Evolutionary conservation across 2,888 invertebrate species (phyloP).

Genomic region (Hetaerina titia): DNA sequence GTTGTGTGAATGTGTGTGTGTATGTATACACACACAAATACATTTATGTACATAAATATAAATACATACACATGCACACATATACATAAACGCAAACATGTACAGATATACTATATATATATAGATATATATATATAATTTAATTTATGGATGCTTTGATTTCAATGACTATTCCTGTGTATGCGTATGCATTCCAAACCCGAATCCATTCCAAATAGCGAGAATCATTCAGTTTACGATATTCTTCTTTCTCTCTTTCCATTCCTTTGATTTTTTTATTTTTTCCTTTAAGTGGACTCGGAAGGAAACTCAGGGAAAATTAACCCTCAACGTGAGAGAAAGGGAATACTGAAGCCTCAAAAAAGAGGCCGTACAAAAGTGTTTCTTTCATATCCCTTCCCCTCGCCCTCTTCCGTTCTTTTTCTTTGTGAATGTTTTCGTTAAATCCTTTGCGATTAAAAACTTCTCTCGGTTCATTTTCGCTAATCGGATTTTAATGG

Average conservation of each 20-base stretch:
- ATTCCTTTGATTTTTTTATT: background rate
- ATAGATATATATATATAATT: no score
- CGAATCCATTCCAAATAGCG: no score
- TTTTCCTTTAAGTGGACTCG: background rate
- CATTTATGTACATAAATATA: no score
- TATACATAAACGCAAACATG: no score
- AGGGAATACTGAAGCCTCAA: background rate
- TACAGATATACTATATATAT: no score
- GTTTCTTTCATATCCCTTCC: background rate
- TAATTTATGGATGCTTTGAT: no score
- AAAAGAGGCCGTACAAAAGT: background rate
- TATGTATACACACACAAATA: no score
- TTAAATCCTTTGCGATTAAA: slow-evolving; percentile 26
- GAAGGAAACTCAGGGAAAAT: background rate
- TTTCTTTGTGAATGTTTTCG: background rate
- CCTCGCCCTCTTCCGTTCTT: background rate
- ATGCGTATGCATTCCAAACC: no score
- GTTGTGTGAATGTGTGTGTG: no score
- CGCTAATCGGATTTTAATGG: background rate
- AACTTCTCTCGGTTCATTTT: slow-evolving; percentile 10
- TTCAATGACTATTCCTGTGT: no score
- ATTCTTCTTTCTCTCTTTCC: background rate
- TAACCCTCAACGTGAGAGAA: background rate
- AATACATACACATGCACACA: no score
- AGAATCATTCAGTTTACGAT: background rate